Evolutionary conservation across 1,140 invertebrate species (phyloP), one percentile per base, ranked within the genome.

Genomic region (Drosophila ficusphila): DNA sequence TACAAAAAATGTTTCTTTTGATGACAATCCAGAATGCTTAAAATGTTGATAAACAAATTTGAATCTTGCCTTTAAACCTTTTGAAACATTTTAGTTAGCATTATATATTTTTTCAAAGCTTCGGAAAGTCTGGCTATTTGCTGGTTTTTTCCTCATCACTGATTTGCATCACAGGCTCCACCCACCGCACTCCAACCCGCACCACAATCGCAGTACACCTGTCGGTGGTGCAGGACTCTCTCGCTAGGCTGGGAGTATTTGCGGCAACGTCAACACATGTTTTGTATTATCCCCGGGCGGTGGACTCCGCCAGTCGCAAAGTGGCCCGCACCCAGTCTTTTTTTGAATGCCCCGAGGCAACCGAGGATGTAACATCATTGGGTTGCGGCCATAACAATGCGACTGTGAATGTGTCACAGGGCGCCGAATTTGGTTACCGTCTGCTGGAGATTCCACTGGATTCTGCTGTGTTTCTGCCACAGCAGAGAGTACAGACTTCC

Each of bases 231-330:
- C 72, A 53, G 65, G 51, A 48, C 11, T 16, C 60, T 64, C 33
- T 11, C 27, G 12, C 29, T 52, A 67, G 57, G 36, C 25, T 51
- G 56, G 68, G 76, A 14, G 56, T 72, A 72, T 65, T 72, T 86
- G 81, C 38, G 81, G 79, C 82, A 79, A 64, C 71, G 65, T 79
- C 76, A 68, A 85, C 79, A 85, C 72, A 74, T 85, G 79, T 85
- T 86, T 73, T 58, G 56, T 56, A 73, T 53, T 71, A 71, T 81
- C 36, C 60, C 57, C 44, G 47, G 57, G 47, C 41, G 31, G 52
- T 38, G 65, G 65, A 25, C 54, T 62, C 29, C 21, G 39, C 52
- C 51, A 52, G 36, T 51, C 29, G 21, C 53, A 51, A 76, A 61
- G 18, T 19, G 27, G 33, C 33, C 36, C 67, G 23, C 39, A 53